phyloP scores from a whole-genome alignment of 2,797 vertebrate species.

The Scolopax bukidnonensis region DNA sequence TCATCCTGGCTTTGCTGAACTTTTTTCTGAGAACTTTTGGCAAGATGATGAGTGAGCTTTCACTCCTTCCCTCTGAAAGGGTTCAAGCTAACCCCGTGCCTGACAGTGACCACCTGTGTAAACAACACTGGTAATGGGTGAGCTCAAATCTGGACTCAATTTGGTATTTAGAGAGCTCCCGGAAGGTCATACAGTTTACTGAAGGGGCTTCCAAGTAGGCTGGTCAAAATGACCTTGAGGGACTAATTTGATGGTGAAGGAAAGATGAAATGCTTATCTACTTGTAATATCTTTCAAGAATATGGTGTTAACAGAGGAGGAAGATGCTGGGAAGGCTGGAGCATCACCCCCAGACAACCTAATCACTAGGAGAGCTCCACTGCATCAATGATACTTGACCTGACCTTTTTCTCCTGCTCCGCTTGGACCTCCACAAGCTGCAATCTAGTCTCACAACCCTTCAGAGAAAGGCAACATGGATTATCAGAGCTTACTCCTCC shows the following conservation, averaged over 20 bases:
- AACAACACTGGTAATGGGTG: background rate
- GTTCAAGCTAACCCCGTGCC: background rate
- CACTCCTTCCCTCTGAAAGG: background rate
- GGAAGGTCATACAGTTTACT: background rate
- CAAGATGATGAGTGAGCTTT: background rate
- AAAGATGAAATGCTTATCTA: background rate
- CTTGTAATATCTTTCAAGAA: background rate
- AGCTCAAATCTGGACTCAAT: background rate
- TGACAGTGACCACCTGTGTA: background rate
- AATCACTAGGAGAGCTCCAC: background rate
- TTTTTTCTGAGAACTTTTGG: background rate
- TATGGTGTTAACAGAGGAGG: rapidly evolving
- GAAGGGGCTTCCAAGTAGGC: background rate
- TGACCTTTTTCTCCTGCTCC: background rate
- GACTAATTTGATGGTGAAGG: background rate
- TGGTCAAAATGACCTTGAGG: background rate
- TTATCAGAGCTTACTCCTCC: background rate
- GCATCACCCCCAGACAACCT: background rate
- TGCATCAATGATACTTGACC: background rate
- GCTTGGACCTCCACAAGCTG: rapidly evolving
- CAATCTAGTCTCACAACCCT: rapidly evolving
- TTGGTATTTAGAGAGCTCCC: background rate
- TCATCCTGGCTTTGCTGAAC: background rate
- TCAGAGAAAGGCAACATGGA: rapidly evolving
- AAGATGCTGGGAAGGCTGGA: background rate